These are phyloP conservation scores for Olivierus martensii DNA, from an alignment of 1,140 invertebrate genomes.

Conservation along the genomic window DNA sequence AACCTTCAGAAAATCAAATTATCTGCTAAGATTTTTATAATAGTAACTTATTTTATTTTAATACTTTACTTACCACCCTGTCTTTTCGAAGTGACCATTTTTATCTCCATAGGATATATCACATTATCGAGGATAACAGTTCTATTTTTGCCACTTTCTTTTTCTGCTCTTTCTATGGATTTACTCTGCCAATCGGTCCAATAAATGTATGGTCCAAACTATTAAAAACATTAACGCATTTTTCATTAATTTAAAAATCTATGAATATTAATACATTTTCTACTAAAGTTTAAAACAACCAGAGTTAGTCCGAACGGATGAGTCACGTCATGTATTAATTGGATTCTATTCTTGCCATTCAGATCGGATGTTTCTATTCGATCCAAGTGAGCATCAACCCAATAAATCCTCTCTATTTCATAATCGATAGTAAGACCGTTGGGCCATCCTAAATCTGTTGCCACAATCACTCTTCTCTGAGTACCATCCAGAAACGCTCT, in stretches of 20 bases:
- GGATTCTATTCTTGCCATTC: slow-evolving; percentile 31
- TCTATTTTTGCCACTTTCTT: slow-evolving; percentile 48
- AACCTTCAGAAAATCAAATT: slow-evolving; percentile 33
- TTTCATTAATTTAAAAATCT: too few relatives aligned
- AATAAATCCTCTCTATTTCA: slow-evolving; percentile 23
- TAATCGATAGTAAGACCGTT: slow-evolving; percentile 33
- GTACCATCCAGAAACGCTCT: slow-evolving; percentile 34
- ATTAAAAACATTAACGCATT: too few relatives aligned
- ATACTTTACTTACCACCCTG: slow-evolving; percentile 32
- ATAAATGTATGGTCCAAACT: slow-evolving; percentile 50
- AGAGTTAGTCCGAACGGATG: slow-evolving; percentile 62
- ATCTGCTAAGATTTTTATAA: too few relatives aligned
- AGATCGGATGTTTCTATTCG: slow-evolving; percentile 40
- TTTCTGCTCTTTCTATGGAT: slow-evolving; percentile 56
- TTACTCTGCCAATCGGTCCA: slow-evolving; percentile 83
- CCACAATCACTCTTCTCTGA: slow-evolving; percentile 39
- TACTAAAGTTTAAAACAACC: too few relatives aligned
- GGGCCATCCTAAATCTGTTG: slow-evolving; percentile 33
- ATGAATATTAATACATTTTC: too few relatives aligned
- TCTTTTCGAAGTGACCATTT: slow-evolving; percentile 49
- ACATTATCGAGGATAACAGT: slow-evolving; percentile 50
- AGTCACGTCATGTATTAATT: slow-evolving; percentile 35
- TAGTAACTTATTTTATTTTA: too few relatives aligned
- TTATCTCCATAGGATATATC: slow-evolving; percentile 56
- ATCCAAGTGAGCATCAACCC: slow-evolving; percentile 33